These are phyloP conservation scores for Volucella inanis DNA, from an alignment of 2,888 invertebrate genomes.

Conservation along the genomic window DNA sequence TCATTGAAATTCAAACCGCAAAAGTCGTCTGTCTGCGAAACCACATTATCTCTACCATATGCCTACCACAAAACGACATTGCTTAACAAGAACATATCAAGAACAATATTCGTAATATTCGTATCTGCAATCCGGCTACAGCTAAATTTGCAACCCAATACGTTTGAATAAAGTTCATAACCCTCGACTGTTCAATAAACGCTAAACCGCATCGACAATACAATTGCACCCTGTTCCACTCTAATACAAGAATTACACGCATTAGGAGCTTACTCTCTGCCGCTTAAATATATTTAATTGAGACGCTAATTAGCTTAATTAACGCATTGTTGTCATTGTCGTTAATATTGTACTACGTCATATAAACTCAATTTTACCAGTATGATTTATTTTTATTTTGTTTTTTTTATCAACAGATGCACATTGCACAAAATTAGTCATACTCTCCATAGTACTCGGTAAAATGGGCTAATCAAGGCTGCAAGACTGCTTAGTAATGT, in stretches of 20 bases:
- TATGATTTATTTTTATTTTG: background rate
- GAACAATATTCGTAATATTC: background rate
- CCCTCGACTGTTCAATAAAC: conserved; percentile 63
- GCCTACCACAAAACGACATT: too few species aligned
- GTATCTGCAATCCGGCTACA: background rate
- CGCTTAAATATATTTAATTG: conserved; percentile 70
- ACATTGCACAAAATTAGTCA: conserved; percentile 42
- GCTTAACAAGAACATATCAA: background rate
- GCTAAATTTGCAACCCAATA: conserved; percentile 61
- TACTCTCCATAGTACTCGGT: background rate
- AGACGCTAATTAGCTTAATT: conserved; percentile 73
- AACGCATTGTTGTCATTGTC: conserved; percentile 61
- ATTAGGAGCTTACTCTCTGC: conserved; percentile 42
- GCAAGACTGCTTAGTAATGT: background rate
- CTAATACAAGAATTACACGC: conserved; percentile 15
- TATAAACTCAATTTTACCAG: too few species aligned
- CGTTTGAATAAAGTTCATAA: conserved; percentile 69
- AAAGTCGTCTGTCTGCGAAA: too few species aligned
- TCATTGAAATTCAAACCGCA: too few species aligned
- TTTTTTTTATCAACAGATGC: conserved; percentile 12
- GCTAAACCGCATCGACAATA: conserved; percentile 42
- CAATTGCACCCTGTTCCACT: conserved; percentile 26
- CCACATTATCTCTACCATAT: too few species aligned
- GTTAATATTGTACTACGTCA: too few species aligned
- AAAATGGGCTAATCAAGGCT: conserved; percentile 17